phyloP scores from a whole-genome alignment of 2,797 vertebrate species.

The Telmatherina bonti region DNA sequence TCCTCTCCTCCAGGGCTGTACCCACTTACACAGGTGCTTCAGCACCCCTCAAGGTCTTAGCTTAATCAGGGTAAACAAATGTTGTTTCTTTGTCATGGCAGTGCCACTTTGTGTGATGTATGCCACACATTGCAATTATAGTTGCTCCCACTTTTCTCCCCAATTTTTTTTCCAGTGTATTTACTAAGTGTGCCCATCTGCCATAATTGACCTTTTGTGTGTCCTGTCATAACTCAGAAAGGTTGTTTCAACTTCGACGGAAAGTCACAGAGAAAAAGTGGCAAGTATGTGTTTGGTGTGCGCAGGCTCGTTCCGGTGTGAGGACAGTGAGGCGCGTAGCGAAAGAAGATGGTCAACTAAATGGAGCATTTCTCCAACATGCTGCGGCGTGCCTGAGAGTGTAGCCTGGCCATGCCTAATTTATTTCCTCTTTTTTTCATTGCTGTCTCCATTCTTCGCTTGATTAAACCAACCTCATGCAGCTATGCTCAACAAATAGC shows the following conservation, averaged over 20 bases:
- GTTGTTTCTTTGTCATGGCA: constrained; percentile 76
- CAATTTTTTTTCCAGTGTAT: constrained; percentile 50
- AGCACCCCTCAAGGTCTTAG: constrained; percentile 72
- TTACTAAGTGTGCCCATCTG: constrained; percentile 77
- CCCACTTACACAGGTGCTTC: constrained; percentile 80
- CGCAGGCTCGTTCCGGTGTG: constrained; percentile 35
- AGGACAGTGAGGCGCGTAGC: constrained; percentile 56
- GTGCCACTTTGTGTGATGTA: constrained; percentile 73
- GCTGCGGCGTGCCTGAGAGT: constrained; percentile 75
- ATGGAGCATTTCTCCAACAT: constrained; percentile 81
- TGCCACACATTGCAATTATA: constrained; percentile 56
- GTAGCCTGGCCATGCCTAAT: constrained; percentile 81
- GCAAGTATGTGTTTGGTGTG: constrained; percentile 26
- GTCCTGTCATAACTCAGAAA: constrained; percentile 62
- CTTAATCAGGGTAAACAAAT: constrained; percentile 82
- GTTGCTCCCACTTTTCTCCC: constrained; percentile 51
- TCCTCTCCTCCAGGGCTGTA: constrained; percentile 74
- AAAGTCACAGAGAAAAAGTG: constrained; percentile 64
- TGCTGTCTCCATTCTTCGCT: constrained; percentile 83
- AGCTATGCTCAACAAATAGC: constrained; percentile 86
- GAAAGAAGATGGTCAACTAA: constrained; percentile 75
- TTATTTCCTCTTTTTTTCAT: constrained; percentile 83
- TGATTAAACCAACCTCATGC: constrained; percentile 86
- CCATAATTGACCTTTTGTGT: constrained; percentile 76
- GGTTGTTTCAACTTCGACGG: constrained; percentile 55